These are phyloP conservation scores for Andrena fulva DNA, from an alignment of 2,888 invertebrate genomes.

Conservation along the genomic window DNA sequence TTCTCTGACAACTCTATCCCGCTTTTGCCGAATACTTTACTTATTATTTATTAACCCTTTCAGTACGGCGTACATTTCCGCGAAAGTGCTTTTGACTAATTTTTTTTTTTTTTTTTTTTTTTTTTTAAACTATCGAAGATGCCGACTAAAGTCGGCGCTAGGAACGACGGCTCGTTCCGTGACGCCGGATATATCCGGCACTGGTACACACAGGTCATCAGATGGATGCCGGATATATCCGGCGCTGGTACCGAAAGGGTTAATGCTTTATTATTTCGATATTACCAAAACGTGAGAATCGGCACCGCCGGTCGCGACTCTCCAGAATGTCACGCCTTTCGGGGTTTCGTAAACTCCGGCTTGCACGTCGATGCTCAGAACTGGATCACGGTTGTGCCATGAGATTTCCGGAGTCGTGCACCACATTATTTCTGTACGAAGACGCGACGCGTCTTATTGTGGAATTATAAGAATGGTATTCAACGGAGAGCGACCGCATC, in stretches of 20 bases:
- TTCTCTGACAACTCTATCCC: not conserved
- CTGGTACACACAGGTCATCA: too few relatives aligned
- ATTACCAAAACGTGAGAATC: constrained; percentile 90
- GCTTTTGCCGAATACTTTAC: not conserved
- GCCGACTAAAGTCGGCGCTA: too few relatives aligned
- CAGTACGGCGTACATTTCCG: too few relatives aligned
- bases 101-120: too few relatives aligned
- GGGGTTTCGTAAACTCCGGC: constrained; percentile 85
- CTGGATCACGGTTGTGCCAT: constrained; percentile 98
- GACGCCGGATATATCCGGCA: too few relatives aligned
- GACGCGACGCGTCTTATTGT: not conserved
- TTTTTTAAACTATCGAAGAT: too few relatives aligned
- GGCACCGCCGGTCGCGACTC: constrained; percentile 93
- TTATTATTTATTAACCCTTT: not conserved
- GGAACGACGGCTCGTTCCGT: too few relatives aligned
- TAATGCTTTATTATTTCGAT: not conserved
- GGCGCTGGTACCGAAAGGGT: too few relatives aligned
- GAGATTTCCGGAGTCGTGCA: constrained; percentile 98
- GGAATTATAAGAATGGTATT: not conserved
- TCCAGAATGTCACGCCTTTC: constrained; percentile 86
- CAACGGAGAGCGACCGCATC: not conserved
- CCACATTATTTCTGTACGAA: constrained; percentile 89
- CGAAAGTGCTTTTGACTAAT: too few relatives aligned
- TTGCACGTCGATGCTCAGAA: constrained; percentile 95
- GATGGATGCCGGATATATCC: too few relatives aligned